Conservation (phyloP, 2,888 invertebrate genomes). For the Corbicula japonica region DNA sequence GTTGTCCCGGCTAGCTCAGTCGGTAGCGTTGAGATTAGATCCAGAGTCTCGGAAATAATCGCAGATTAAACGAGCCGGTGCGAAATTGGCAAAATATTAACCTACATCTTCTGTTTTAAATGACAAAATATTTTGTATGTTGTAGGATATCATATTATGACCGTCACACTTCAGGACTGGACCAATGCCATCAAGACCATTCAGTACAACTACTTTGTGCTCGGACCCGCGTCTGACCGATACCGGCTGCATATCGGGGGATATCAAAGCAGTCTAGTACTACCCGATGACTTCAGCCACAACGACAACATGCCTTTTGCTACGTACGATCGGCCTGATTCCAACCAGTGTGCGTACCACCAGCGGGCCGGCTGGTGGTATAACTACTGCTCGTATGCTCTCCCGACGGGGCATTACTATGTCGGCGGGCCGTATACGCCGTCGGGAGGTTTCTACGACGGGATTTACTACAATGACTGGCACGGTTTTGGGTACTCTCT, state of each 20-base stretch:
- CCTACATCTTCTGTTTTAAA: too few species aligned
- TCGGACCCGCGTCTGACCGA: constrained; percentile 40
- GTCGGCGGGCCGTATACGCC: constrained; percentile 74
- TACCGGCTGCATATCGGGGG: constrained; percentile 68
- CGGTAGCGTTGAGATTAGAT: too few species aligned
- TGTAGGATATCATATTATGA: constrained; percentile 76
- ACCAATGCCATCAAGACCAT: constrained; percentile 54
- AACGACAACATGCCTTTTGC: constrained; percentile 75
- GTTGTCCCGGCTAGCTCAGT: too few species aligned
- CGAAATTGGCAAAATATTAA: too few species aligned
- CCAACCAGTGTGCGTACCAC: constrained; percentile 72
- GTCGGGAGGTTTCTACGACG: constrained; percentile 71
- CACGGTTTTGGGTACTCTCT: constrained; percentile 78
- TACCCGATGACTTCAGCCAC: constrained; percentile 76
- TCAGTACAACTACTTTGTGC: constrained; percentile 68
- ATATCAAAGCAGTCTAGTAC: constrained; percentile 49
- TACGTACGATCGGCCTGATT: constrained; percentile 73
- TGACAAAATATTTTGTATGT: too few species aligned
- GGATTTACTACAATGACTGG: constrained; percentile 82
- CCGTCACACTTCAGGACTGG: constrained; percentile 78
- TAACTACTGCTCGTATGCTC: constrained; percentile 76
- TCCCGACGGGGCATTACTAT: constrained; percentile 81
- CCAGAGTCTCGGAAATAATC: too few species aligned
- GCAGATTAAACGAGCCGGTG: too few species aligned
- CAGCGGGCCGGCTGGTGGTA: constrained; percentile 83